These are phyloP conservation scores for Phrynosoma platyrhinos DNA, from an alignment of 2,113 vertebrate genomes.

Conservation along the genomic window DNA sequence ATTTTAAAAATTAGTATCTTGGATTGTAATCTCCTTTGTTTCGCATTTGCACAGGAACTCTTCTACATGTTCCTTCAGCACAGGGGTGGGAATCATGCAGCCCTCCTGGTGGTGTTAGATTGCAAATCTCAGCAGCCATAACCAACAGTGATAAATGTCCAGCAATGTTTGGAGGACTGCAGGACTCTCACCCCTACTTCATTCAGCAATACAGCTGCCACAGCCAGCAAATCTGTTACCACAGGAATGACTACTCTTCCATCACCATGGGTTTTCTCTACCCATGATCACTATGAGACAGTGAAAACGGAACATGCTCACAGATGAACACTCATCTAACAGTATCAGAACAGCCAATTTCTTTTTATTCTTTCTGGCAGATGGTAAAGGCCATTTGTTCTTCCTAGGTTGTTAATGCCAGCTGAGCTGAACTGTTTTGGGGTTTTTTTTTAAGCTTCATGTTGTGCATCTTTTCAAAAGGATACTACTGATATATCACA, in stretches of 20 bases:
- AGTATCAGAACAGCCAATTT: not conserved
- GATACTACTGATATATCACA: no score
- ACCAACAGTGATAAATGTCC: no score
- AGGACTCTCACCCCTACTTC: no score
- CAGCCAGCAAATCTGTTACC: not conserved
- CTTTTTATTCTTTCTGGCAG: not conserved
- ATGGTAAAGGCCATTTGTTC: not conserved
- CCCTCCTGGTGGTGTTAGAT: no score
- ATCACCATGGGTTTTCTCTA: not conserved
- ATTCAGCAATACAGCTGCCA: no score
- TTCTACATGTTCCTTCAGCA: not conserved
- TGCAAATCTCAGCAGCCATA: no score
- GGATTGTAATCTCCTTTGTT: not conserved
- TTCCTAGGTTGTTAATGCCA: not conserved
- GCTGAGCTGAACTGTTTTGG: not conserved
- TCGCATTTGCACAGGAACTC: not conserved
- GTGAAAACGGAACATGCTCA: not conserved
- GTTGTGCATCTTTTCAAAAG: not conserved
- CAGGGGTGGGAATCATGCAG: not conserved
- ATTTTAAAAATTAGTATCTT: not conserved
- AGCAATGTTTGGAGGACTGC: no score
- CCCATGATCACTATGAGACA: not conserved
- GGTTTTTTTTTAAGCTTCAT: not conserved
- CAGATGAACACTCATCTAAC: no score
- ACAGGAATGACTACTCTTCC: not conserved